A percentile compares a stretch with the other conserved stretches of the same genome.
Evolutionary conservation across 2,113 vertebrate species (phyloP).

Genomic region (Nibea coibor): DNA sequence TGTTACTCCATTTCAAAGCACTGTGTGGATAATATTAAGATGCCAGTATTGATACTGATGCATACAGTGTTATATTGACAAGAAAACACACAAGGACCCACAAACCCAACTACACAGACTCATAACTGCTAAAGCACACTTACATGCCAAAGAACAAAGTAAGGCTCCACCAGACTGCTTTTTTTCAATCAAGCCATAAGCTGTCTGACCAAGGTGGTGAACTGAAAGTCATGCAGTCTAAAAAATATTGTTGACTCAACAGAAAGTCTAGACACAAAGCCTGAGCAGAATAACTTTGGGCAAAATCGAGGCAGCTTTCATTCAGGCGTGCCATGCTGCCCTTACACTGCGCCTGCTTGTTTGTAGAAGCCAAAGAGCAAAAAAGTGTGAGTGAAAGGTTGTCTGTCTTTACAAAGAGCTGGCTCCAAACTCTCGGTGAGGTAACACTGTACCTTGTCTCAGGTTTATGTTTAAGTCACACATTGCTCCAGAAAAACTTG

Average conservation of each 20-base stretch:
- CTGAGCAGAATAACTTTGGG: constrained; percentile 22
- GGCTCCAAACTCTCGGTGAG: constrained; percentile 1
- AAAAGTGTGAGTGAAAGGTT: constrained; percentile 1
- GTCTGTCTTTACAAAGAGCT: constrained; percentile 13
- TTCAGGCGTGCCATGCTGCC: constrained; percentile 8
- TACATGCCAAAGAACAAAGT: constrained; percentile 35
- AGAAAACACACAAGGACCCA: constrained; percentile 27
- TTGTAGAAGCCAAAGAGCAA: neutral
- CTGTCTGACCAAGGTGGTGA: constrained; percentile 44
- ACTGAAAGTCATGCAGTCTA: constrained; percentile 27
- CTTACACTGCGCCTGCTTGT: constrained; percentile 1
- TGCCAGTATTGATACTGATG: neutral
- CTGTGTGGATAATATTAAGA: no score
- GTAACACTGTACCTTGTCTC: neutral
- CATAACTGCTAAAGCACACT: neutral
- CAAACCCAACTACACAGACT: constrained; percentile 12
- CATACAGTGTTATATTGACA: neutral
- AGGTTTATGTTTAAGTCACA: neutral
- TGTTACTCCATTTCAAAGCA: neutral
- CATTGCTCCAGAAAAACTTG: neutral
- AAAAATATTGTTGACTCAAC: constrained; percentile 64
- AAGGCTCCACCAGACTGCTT: constrained; percentile 34
- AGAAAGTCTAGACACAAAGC: constrained; percentile 51
- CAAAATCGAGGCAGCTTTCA: constrained; percentile 11
- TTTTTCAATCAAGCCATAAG: constrained; percentile 50